These are phyloP conservation scores for Unio pictorum DNA, from an alignment of 2,888 invertebrate species.

Conservation along the genomic window DNA sequence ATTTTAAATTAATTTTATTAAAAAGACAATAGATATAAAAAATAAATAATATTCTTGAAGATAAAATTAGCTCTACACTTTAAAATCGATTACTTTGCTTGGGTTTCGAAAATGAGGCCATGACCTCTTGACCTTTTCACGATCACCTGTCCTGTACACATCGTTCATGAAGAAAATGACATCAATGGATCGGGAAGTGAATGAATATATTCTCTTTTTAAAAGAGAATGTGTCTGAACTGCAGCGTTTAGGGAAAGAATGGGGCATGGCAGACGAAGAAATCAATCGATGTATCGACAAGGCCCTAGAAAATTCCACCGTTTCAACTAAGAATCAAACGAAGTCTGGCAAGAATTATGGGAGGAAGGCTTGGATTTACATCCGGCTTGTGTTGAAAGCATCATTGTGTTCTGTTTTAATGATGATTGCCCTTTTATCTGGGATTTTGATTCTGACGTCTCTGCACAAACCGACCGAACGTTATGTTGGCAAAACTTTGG, in stretches of 20 bases:
- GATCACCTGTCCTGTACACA: neutral
- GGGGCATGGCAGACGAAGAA: conserved; percentile 46
- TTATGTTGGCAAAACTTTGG: conserved; percentile 20
- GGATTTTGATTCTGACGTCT: conserved; percentile 1
- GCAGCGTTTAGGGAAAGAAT: conserved; percentile 37
- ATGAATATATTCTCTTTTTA: conserved; percentile 37
- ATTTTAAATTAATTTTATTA: no score
- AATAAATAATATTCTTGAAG: no score
- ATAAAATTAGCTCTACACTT: no score
- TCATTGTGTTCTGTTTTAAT: conserved; percentile 13
- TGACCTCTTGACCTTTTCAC: conserved; percentile 16
- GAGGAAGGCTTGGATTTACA: conserved; percentile 32
- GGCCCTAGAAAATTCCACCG: conserved; percentile 27
- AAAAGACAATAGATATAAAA: no score
- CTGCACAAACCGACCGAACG: conserved; percentile 26
- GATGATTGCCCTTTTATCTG: conserved; percentile 9
- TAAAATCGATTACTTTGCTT: neutral
- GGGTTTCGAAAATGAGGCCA: conserved; percentile 20
- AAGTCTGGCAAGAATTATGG: conserved; percentile 16
- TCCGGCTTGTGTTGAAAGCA: conserved; percentile 26
- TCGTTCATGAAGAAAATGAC: conserved; percentile 2
- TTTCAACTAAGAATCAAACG: conserved; percentile 2
- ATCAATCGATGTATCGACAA: conserved; percentile 40
- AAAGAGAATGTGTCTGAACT: conserved; percentile 42
- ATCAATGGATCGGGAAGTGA: conserved; percentile 27